These are phyloP conservation scores for Isotomurus palustris DNA, from an alignment of 2,888 invertebrate species.

Conservation along the genomic window DNA sequence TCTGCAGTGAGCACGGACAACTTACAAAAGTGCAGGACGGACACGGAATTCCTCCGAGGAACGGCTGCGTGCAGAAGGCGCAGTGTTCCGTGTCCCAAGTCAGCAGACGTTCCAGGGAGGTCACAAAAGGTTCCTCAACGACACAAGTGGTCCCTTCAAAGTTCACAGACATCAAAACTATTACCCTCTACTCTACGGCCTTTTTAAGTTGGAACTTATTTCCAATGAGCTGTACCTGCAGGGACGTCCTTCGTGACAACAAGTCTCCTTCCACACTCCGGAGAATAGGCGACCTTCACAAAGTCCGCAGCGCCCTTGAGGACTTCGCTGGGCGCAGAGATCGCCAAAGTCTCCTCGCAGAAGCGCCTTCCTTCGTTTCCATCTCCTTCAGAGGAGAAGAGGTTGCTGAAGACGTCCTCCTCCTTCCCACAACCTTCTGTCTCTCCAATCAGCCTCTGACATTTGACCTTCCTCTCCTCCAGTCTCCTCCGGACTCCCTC, in stretches of 20 bases:
- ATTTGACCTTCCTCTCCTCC: not conserved
- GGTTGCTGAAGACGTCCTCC: not conserved
- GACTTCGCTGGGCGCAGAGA: not conserved
- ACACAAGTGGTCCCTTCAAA: slow-evolving; percentile 22
- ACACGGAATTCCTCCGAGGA: slow-evolving; percentile 38
- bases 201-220: no score
- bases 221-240: no score
- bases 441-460: not conserved
- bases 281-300: slow-evolving; percentile 23
- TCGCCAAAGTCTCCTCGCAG: not conserved
- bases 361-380: not conserved
- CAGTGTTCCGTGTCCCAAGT: slow-evolving; percentile 38
- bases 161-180: no score
- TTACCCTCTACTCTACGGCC: no score
- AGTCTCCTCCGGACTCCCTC: not conserved
- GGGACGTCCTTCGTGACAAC: slow-evolving; percentile 40
- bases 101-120: slow-evolving; percentile 26
- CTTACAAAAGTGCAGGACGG: slow-evolving; percentile 39
- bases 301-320: slow-evolving; percentile 32
- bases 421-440: not conserved
- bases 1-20: no score
- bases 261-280: slow-evolving; percentile 47
- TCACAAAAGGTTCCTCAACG: slow-evolving; percentile 36
- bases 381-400: not conserved
- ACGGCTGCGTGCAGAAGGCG: slow-evolving; percentile 27